Conservation (phyloP, 2,797 vertebrate species). For the Heterohyrax brucei region DNA sequence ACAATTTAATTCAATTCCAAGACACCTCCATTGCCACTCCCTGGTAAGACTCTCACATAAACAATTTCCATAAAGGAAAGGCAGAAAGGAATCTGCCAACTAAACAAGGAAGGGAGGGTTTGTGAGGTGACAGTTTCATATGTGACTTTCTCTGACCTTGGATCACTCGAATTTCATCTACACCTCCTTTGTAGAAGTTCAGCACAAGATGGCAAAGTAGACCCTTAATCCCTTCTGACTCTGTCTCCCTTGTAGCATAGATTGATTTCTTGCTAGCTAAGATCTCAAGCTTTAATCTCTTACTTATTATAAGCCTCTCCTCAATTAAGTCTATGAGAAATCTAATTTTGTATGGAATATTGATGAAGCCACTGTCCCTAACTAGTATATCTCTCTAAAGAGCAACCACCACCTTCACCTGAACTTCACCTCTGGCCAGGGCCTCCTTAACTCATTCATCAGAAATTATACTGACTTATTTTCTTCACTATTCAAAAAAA, state of each 20-base stretch:
- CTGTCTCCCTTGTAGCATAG: background rate
- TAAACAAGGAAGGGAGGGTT: constrained; percentile 64
- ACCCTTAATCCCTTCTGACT: background rate
- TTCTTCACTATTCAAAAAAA: constrained; percentile 13
- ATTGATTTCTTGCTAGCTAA: constrained; percentile 46
- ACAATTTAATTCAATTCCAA: constrained; percentile 83
- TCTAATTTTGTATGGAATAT: constrained; percentile 47
- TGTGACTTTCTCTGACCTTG: background rate
- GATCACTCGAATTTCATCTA: background rate
- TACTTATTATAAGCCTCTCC: constrained; percentile 45
- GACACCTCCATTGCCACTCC: constrained; percentile 69
- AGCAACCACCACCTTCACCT: background rate
- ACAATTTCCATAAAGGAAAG: constrained; percentile 69
- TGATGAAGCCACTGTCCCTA: background rate
- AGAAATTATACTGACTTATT: constrained; percentile 69
- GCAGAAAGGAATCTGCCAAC: constrained; percentile 31
- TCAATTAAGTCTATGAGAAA: constrained; percentile 27
- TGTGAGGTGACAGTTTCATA: background rate
- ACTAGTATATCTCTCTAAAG: constrained; percentile 44
- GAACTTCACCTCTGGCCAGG: background rate
- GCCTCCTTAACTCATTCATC: background rate
- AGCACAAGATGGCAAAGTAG: background rate
- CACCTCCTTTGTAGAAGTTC: background rate
- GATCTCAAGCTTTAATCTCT: constrained; percentile 1
- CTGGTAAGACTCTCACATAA: constrained; percentile 70